Evolutionary conservation across 1,140 invertebrate genomes (phyloP).

Genomic region (Oreohelix idahoensis): DNA sequence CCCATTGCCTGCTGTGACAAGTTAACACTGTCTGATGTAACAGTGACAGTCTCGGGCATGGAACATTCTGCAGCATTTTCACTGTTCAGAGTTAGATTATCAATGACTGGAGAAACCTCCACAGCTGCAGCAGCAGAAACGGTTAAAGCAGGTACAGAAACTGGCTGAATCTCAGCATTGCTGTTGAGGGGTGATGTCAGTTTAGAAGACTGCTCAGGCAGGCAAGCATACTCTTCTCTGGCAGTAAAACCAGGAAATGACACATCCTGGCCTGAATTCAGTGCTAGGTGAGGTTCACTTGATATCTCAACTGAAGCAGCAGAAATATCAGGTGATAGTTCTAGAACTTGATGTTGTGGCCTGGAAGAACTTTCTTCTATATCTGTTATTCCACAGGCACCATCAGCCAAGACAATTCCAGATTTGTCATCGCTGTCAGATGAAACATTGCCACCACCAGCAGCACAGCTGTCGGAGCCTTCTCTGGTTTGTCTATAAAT

Average conservation of each 20-base stretch:
- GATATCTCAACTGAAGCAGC: background rate
- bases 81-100: background rate
- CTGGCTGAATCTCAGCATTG: background rate
- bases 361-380: background rate
- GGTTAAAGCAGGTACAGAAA: background rate
- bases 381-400: constrained; percentile 10
- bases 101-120: background rate
- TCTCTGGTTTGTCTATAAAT: background rate
- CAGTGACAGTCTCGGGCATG: background rate
- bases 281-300: background rate
- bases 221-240: background rate
- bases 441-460: background rate
- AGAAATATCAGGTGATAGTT: background rate
- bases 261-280: background rate
- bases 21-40: background rate
- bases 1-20: background rate
- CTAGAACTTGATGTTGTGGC: background rate
- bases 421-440: background rate
- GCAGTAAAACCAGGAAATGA: background rate
- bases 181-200: too few relatives aligned
- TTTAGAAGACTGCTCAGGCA: background rate
- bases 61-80: background rate
- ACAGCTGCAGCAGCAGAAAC: too few relatives aligned
- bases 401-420: background rate
- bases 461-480: background rate